Conservation (phyloP, 2,888 invertebrate species). For the Magallana nippona region DNA sequence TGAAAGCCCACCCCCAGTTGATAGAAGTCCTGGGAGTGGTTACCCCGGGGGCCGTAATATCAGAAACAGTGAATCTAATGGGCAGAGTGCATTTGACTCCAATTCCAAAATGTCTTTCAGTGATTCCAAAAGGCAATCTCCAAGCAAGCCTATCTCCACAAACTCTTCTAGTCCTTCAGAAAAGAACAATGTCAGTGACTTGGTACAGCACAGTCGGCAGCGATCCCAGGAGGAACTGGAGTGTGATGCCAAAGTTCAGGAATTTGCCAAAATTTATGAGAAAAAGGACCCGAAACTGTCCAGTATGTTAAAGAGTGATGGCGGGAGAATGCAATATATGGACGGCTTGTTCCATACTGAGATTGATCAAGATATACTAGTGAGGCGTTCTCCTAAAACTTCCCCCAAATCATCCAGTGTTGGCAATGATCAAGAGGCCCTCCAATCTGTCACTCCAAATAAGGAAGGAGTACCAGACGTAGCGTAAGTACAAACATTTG, state of each 20-base stretch:
- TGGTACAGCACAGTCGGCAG: conserved; percentile 63
- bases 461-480: conserved; percentile 30
- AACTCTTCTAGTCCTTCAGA: conserved; percentile 16
- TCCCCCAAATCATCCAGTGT: conserved; percentile 46
- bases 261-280: conserved; percentile 77
- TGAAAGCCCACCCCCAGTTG: conserved; percentile 35
- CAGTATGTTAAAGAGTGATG: conserved; percentile 81
- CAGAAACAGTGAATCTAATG: not conserved
- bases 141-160: conserved; percentile 2
- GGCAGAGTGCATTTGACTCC: not conserved
- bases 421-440: not conserved
- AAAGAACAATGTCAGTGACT: conserved; percentile 3
- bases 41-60: conserved; percentile 16
- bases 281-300: conserved; percentile 72
- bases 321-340: conserved; percentile 87
- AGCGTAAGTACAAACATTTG: not conserved
- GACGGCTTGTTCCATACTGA: conserved; percentile 83
- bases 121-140: conserved; percentile 13
- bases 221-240: conserved; percentile 86
- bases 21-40: conserved; percentile 25
- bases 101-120: conserved; percentile 7
- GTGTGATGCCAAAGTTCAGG: conserved; percentile 85
- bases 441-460: not conserved
- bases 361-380: conserved; percentile 31
- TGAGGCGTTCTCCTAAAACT: conserved; percentile 40